Conservation (phyloP, 2,888 invertebrate genomes). For the Chrysolina oricalcia region DNA sequence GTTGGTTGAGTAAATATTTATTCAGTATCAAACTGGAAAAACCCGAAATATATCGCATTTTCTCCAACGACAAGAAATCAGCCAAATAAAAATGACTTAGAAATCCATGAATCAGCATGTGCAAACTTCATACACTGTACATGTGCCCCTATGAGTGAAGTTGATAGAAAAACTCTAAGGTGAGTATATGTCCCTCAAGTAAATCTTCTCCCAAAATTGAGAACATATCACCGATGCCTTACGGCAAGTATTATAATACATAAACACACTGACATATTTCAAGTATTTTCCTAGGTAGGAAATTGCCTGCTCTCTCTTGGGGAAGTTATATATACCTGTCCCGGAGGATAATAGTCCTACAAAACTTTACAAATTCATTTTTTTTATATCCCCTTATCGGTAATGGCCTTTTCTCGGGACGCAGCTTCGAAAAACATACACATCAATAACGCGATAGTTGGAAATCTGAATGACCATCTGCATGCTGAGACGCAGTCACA, state of each 20-base stretch:
- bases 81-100: no score
- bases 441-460: conserved; percentile 23
- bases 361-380: conserved; percentile 14
- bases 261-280: background rate
- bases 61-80: no score
- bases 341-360: background rate
- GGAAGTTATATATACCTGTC: background rate
- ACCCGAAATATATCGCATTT: no score
- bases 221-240: background rate
- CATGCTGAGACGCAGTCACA: conserved; percentile 41
- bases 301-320: background rate
- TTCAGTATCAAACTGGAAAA: no score
- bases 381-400: conserved; percentile 16
- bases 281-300: background rate
- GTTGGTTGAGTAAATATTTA: no score
- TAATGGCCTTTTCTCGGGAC: conserved; percentile 8
- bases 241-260: background rate
- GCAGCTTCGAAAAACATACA: conserved; percentile 23
- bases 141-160: no score
- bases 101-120: no score
- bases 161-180: no score
- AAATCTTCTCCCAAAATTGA: no score
- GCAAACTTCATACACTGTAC: no score
- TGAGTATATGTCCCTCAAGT: no score
- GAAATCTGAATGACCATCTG: conserved; percentile 43